Conservation (phyloP, 2,113 vertebrate genomes). For the Calidris pugnax region DNA sequence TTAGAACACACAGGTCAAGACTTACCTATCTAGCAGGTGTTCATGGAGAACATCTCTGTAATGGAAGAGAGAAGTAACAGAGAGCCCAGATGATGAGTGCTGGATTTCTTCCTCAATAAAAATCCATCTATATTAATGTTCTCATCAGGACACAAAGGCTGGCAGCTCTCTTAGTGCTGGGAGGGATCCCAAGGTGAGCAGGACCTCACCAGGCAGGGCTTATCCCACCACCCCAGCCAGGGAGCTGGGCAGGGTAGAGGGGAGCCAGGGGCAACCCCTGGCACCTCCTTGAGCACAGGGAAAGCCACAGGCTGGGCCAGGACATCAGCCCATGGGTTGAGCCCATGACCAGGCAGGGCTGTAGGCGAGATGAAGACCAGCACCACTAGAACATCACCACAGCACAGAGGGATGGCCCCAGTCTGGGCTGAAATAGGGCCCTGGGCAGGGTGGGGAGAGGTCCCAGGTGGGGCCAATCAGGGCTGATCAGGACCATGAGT, state of each 20-base stretch:
- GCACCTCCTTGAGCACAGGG: no score
- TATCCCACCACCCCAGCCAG: background rate
- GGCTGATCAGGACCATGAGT: background rate
- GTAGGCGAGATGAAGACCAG: rapidly evolving
- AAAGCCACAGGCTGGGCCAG: background rate
- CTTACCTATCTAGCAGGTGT: background rate
- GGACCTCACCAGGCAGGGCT: background rate
- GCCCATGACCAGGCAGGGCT: background rate
- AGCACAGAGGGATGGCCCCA: rapidly evolving
- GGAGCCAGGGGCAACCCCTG: background rate
- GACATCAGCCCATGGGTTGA: background rate
- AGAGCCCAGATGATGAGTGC: rapidly evolving
- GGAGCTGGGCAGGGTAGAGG: no score
- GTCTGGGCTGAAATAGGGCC: background rate
- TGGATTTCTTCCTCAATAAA: background rate
- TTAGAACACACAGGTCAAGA: background rate
- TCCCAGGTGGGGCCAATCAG: background rate
- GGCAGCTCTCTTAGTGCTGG: background rate
- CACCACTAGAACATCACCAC: rapidly evolving
- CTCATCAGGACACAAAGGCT: background rate
- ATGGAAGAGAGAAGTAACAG: background rate
- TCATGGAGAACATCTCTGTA: rapidly evolving
- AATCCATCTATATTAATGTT: background rate
- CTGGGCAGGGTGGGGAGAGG: background rate
- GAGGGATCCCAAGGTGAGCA: background rate